Evolutionary conservation across 2,888 invertebrate genomes (phyloP).

Genomic region (Cheiracanthium punctorium): DNA sequence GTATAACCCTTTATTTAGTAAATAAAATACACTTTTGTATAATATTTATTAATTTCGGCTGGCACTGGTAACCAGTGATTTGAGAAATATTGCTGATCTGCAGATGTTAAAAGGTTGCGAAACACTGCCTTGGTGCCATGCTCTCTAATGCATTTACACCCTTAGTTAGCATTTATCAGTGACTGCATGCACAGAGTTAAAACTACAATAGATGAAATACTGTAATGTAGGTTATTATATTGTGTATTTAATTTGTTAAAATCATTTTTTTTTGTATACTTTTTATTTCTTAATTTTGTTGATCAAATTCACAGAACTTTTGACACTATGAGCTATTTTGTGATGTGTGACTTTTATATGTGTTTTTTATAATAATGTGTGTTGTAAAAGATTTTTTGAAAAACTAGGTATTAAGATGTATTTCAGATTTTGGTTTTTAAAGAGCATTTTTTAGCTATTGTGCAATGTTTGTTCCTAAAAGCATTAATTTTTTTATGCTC

Average conservation of each 20-base stretch:
- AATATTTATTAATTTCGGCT: too few relatives aligned
- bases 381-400: slow-evolving; percentile 60
- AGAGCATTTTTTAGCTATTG: slow-evolving; percentile 62
- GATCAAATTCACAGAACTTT: slow-evolving; percentile 61
- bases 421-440: slow-evolving; percentile 61
- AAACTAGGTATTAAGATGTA: slow-evolving; percentile 34
- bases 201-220: slow-evolving; percentile 23
- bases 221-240: slow-evolving; percentile 41
- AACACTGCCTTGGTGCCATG: too few relatives aligned
- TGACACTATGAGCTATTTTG: slow-evolving; percentile 66
- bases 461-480: slow-evolving; percentile 44
- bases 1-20: too few relatives aligned
- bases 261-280: slow-evolving; percentile 41
- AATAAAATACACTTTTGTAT: too few relatives aligned
- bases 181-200: too few relatives aligned
- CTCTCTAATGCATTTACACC: too few relatives aligned
- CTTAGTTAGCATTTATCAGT: too few relatives aligned
- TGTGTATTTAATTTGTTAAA: slow-evolving; percentile 44
- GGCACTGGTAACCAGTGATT: too few relatives aligned
- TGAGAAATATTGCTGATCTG: too few relatives aligned
- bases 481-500: slow-evolving; percentile 34
- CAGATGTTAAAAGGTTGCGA: too few relatives aligned
- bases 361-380: slow-evolving; percentile 57
- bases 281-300: slow-evolving; percentile 56
- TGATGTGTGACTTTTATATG: slow-evolving; percentile 57